These are phyloP conservation scores for Drosophila oshimai DNA, from an alignment of 1,140 invertebrate genomes.

Conservation along the genomic window DNA sequence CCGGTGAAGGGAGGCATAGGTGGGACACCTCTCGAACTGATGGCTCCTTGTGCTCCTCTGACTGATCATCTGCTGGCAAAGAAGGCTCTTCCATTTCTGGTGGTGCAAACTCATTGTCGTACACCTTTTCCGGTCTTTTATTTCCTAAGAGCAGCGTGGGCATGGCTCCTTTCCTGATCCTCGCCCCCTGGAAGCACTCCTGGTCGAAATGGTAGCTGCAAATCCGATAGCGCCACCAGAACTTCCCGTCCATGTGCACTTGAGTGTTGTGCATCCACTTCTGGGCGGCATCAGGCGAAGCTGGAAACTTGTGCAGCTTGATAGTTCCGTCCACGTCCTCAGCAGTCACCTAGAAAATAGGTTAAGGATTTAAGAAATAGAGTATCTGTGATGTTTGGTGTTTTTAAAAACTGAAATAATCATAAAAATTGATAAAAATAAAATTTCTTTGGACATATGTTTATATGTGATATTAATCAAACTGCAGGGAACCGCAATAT, in stretches of 20 bases:
- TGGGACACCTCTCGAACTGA: background rate
- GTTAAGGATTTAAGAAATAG: too few relatives aligned
- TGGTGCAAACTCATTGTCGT: constrained; percentile 44
- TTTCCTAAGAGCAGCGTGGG: constrained; percentile 57
- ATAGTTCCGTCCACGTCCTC: constrained; percentile 35
- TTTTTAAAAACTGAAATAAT: too few relatives aligned
- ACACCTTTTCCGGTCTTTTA: constrained; percentile 28
- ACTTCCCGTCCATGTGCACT: constrained; percentile 47
- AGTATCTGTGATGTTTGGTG: too few relatives aligned
- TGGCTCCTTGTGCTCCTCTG: background rate
- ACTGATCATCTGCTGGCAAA: background rate
- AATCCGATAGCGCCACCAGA: constrained; percentile 67
- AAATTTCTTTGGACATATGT: too few relatives aligned
- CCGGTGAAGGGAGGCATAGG: constrained; percentile 31
- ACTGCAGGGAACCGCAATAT: too few relatives aligned
- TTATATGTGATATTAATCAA: too few relatives aligned
- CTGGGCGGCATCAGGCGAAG: constrained; percentile 25
- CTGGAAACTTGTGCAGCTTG: constrained; percentile 68
- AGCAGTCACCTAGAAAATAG: constrained; percentile 25
- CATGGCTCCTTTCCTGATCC: constrained; percentile 52
- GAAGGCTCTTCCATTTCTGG: constrained; percentile 15
- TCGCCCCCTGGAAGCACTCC: constrained; percentile 54
- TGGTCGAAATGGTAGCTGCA: constrained; percentile 62
- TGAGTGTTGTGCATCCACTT: constrained; percentile 76
- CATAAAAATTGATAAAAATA: too few relatives aligned